Evolutionary conservation across 2,113 vertebrate genomes (phyloP).

Genomic region (Sclerurus mexicanus): DNA sequence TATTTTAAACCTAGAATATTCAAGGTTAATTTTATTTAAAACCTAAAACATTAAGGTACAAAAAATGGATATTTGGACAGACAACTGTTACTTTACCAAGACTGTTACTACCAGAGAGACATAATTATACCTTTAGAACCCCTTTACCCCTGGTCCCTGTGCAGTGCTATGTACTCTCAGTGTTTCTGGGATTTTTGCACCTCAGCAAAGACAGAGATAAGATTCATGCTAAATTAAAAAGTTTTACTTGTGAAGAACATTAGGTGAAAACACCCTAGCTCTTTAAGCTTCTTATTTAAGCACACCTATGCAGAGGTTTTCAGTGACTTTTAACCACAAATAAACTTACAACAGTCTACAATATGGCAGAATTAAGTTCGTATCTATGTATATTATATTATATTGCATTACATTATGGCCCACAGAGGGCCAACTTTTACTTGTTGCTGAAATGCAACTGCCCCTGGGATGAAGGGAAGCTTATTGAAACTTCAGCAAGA

Average conservation of each 20-base stretch:
- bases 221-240: not conserved
- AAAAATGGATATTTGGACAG: not conserved
- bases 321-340: not conserved
- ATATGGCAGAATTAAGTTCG: not conserved
- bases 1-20: not conserved
- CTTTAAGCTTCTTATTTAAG: not conserved
- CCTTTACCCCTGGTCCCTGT: not conserved
- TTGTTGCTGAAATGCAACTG: conserved; percentile 17
- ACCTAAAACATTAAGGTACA: not conserved
- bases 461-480: not conserved
- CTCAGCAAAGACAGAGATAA: not conserved
- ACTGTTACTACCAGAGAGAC: not conserved
- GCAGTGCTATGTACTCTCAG: not conserved
- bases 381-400: not conserved
- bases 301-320: not conserved
- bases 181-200: not conserved
- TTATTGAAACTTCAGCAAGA: not conserved
- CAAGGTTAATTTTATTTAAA: not conserved
- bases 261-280: not conserved
- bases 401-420: not conserved
- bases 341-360: not conserved
- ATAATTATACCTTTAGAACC: not conserved
- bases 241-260: not conserved
- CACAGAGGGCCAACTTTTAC: conserved; percentile 32
- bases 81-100: not conserved